Percentiles rank a stretch among this genome's conserved stretches.
Evolutionary conservation across 1,140 invertebrate genomes (phyloP).

Genomic region (Pentalonia nigronervosa): DNA sequence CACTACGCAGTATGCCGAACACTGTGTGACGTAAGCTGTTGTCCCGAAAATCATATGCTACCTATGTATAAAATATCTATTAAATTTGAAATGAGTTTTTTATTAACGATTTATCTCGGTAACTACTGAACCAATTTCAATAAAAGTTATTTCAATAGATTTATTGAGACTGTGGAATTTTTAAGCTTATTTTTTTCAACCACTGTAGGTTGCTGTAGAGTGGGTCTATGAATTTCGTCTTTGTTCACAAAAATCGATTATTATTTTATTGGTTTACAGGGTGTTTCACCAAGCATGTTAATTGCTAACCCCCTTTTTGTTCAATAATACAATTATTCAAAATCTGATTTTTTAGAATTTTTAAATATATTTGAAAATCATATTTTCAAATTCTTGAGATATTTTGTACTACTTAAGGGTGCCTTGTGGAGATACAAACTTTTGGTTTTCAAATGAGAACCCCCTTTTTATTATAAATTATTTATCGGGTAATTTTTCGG

Average conservation of each 20-base stretch:
- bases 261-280: neutral
- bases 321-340: too few species aligned
- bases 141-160: neutral
- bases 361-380: too few species aligned
- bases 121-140: neutral
- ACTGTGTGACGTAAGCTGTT: slow-evolving; percentile 18
- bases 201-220: neutral
- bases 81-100: neutral
- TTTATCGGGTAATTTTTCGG: too few species aligned
- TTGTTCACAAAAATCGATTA: neutral
- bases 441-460: too few species aligned
- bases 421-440: too few species aligned
- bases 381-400: too few species aligned
- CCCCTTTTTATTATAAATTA: too few species aligned
- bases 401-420: too few species aligned
- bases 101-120: neutral
- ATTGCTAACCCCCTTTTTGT: too few species aligned
- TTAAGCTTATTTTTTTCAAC: neutral
- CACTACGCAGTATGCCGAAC: neutral
- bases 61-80: neutral
- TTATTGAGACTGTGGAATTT: neutral
- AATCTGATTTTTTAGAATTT: too few species aligned
- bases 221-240: neutral
- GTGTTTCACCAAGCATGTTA: too few species aligned
- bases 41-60: neutral